Base-by-base conservation (phyloP, 2,888 invertebrate genomes). In the Saturnia japonica region DNA sequence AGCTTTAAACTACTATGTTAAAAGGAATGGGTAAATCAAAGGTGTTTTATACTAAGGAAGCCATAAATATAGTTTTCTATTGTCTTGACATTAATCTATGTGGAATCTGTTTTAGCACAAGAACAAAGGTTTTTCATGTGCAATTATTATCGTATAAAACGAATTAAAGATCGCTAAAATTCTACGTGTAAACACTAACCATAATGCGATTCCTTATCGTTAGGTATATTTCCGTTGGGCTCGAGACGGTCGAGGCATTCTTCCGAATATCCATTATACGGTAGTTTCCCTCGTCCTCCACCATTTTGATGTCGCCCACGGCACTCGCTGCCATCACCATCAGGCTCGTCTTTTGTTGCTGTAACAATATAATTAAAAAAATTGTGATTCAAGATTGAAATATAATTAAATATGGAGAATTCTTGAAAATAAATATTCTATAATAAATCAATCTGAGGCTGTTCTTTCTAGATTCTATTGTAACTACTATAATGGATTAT, bases 341-440 rank as follows among this genome's bases (percentile, higher is more conserved):
- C 97, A 95, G 95, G 96, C 95, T 98, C 98, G 94, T 98, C 98
- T 95, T 98, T 98, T 88, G 98, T 97, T 87, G 98, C 98, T 98
- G 95, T 43, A 96, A 95, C 91, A 87, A 92, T 78, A 45, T 66
- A 43, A 62, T 67, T 47, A 67, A 47, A 22, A 47, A 34, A 19
- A 22, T 22, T 45, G 16, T 22, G 34, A 34, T 34, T 4, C 34
- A 34, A 34, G 2, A 34, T 34, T 34, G 2, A 34, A 34, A 34
- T 34, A 34, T 34, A 34, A 6, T 34, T 34, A 4, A 34, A 34
- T 34, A 34, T 34, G 3, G 34, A 34, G 43, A 43, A 43, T 1
- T 43, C 43, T 43, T 43, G 34, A 34, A 34, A 34, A n/a, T n/a
- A n/a, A n/a, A n/a, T n/a, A n/a, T n/a, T n/a, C n/a, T n/a, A n/a